A percentile compares a stretch with the other conserved stretches of the same genome.
phyloP scores from a whole-genome alignment of 2,888 invertebrate genomes.

The Papilio elwesi region DNA sequence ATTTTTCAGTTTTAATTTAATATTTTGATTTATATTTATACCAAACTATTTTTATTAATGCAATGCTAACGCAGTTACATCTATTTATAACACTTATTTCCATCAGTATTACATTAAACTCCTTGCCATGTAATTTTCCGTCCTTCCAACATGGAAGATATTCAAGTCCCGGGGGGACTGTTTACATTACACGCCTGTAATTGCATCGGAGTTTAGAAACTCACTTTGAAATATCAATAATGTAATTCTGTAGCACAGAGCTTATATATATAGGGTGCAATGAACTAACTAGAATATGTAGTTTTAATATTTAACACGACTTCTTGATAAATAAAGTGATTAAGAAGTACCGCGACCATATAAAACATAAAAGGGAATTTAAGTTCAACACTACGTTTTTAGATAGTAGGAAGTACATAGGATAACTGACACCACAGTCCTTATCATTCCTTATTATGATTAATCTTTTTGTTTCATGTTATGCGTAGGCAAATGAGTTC shows the following conservation, averaged over 20 bases:
- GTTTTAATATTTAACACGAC: no score
- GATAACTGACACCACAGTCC: no score
- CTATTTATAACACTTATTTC: neutral
- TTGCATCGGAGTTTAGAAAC: conserved; percentile 19
- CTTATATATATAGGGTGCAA: neutral
- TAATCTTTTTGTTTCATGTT: no score
- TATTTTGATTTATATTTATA: no score
- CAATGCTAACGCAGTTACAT: neutral
- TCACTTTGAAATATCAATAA: conserved; percentile 26
- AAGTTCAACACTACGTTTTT: no score
- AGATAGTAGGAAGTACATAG: neutral
- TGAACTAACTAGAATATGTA: neutral
- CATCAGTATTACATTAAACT: neutral
- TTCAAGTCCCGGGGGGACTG: conserved; percentile 24
- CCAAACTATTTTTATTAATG: no score
- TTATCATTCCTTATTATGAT: no score
- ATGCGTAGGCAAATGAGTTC: no score
- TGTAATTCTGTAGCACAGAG: conserved; percentile 15
- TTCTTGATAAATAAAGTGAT: no score
- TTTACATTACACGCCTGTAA: conserved; percentile 31
- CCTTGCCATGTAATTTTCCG: conserved; percentile 21
- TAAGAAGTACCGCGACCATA: no score
- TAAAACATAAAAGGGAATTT: no score
- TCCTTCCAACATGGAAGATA: conserved; percentile 22
- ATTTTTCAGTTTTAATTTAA: no score